Conservation (phyloP, 2,797 vertebrate species). For the Pelochelys cantorii region DNA sequence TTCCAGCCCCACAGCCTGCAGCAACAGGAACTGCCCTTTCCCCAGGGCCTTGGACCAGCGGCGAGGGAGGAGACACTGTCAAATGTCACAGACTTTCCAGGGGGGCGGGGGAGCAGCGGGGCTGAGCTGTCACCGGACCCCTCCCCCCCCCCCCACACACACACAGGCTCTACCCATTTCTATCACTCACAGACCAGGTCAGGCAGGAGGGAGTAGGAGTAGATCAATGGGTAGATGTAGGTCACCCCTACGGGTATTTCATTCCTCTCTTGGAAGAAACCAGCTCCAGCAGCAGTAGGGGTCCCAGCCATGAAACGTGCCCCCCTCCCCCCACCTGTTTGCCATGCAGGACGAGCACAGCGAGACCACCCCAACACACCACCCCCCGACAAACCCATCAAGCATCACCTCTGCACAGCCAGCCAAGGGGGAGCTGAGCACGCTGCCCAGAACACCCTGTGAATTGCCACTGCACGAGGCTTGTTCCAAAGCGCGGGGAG, state of each 20-base stretch:
- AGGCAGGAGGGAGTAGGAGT: not conserved
- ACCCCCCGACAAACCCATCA: not conserved
- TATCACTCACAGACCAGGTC: not conserved
- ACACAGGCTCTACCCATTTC: not conserved
- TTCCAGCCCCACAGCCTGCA: not conserved
- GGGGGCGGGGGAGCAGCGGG: not conserved
- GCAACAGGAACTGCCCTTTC: not conserved
- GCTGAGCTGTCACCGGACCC: not conserved
- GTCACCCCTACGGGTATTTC: not conserved
- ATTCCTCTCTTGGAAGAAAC: not conserved
- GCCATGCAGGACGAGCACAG: not conserved
- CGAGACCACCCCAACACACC: not conserved
- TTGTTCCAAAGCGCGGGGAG: not conserved
- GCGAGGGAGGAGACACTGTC: slow-evolving; percentile 14
- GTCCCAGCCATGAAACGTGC: not conserved
- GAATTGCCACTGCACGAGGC: not conserved
- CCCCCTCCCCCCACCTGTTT: not conserved
- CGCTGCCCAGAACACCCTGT: not conserved
- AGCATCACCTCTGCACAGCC: not conserved
- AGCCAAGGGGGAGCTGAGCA: not conserved
- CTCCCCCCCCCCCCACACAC: accelerated
- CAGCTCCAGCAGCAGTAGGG: not conserved
- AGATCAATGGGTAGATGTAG: not conserved
- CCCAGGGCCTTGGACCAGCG: slow-evolving; percentile 1
- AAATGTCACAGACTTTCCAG: not conserved